Evolutionary conservation across 2,888 invertebrate species (phyloP).

Genomic region (Agriopis leucophaearia): DNA sequence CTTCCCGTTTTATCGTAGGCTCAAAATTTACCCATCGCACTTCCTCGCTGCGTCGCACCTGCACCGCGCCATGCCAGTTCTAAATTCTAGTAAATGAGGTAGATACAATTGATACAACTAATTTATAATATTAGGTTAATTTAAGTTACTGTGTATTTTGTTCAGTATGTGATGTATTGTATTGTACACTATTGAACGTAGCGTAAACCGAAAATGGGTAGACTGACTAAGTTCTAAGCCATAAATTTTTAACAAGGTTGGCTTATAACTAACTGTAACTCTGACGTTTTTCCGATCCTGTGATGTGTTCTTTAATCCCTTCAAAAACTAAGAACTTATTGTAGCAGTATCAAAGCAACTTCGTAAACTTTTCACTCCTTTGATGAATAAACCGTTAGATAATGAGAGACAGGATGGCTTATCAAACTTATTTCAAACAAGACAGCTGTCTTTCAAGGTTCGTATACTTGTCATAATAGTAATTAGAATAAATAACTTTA

Average conservation of each 20-base stretch:
- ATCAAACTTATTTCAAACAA: constrained; percentile 21
- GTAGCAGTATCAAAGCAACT: constrained; percentile 10
- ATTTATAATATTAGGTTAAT: no score
- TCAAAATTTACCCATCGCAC: no score
- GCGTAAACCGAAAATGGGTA: no score
- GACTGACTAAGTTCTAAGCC: not conserved
- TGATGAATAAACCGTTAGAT: constrained; percentile 25
- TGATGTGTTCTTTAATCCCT: constrained; percentile 5
- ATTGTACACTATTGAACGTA: no score
- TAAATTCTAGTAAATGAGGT: no score
- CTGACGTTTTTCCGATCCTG: constrained; percentile 23
- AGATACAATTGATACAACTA: no score
- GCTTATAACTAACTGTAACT: not conserved
- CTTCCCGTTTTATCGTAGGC: no score
- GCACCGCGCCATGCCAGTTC: no score
- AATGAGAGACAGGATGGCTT: constrained; percentile 15
- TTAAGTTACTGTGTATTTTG: no score
- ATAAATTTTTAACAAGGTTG: not conserved
- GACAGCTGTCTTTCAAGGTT: constrained; percentile 14
- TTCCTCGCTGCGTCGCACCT: no score
- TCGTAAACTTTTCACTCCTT: constrained; percentile 24
- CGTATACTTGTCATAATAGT: constrained; percentile 7
- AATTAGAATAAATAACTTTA: not conserved
- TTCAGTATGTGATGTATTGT: no score
- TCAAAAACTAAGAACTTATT: constrained; percentile 12